Evolutionary conservation across 35 echinoderm and acorn worm species (phyloP).

Genomic region (Eucidaris tribuloides): DNA sequence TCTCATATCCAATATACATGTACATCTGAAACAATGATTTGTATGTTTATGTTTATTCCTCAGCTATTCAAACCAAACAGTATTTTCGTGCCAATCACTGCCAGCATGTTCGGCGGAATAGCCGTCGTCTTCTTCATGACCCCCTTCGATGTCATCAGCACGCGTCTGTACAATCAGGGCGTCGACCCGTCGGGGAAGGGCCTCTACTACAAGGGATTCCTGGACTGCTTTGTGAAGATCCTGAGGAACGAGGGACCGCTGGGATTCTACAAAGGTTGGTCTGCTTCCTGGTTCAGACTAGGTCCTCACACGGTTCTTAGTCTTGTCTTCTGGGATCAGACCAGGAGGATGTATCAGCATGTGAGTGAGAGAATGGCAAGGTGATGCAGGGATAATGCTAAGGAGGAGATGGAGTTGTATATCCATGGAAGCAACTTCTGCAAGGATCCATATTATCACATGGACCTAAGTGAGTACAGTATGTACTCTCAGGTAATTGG

Average conservation of each 20-base stretch:
- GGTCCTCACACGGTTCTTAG: slow-evolving; percentile 91
- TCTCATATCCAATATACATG: no score
- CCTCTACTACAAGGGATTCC: slow-evolving; percentile 78
- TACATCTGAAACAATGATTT: no score
- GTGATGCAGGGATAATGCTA: background rate
- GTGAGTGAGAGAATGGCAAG: background rate
- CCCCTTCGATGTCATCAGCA: slow-evolving; percentile 97
- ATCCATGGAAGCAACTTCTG: no score
- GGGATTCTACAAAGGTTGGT: slow-evolving; percentile 98
- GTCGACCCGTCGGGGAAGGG: slow-evolving; percentile 73
- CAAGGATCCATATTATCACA: no score
- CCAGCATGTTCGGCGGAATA: slow-evolving; percentile 75
- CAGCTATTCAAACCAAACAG: slow-evolving; percentile 78
- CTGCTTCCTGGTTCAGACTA: slow-evolving; percentile 90
- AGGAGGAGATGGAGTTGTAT: no score
- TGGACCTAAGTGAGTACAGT: no score
- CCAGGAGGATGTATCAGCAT: slow-evolving; percentile 41
- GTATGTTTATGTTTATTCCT: no score
- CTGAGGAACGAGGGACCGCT: slow-evolving; percentile 65
- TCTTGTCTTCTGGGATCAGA: slow-evolving; percentile 88
- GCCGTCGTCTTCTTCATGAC: slow-evolving; percentile 85
- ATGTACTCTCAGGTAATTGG: no score
- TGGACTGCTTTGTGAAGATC: slow-evolving; percentile 90
- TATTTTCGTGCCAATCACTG: slow-evolving; percentile 56
- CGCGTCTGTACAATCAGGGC: slow-evolving; percentile 91